Base-by-base conservation (phyloP, 2,888 invertebrate species). In the Lapara coniferarum region DNA sequence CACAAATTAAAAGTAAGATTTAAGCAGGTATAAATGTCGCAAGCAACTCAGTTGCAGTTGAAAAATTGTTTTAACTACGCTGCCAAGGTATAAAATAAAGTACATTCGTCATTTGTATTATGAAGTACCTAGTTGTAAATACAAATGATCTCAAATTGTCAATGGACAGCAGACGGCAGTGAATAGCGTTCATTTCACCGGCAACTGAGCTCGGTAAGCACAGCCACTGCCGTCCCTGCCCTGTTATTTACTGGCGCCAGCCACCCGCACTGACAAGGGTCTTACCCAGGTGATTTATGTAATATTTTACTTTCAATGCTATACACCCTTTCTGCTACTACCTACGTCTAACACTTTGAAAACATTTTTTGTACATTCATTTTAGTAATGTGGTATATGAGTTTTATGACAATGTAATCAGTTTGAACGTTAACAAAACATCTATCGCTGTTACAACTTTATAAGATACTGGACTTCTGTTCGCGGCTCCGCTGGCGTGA, bases 231-330 rank as follows among this genome's bases (percentile, higher is more conserved):
- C 80, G 76, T 82, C n/a, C n/a, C 53, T 53, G 52, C 82, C 80
- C 76, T 82, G 85, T 88, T 89, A 90, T 89, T 89, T 89, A 89
- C 85, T 80, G 81, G 82, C 80, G 77, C 71, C 74, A 72, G 75
- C 78, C 75, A 78, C 72, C 74, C 71, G 75, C 74, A 70, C 78
- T 87, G 90, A 92, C 91, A 86, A 85, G 91, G 91, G 91, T 91
- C 81, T 73, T 79, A 77, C 82, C 74, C 81, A 81, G 82, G 86
- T 91, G 91, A 92, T 92, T 92, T 91, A 92, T 92, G 88, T 85
- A 77, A 85, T 85, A 79, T 88, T 89, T 88, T 83, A 90, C 86
- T 91, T 88, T 86, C 84, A 78, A 84, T 84, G 81, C 77, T 81
- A 81, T 87, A 81, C 82, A 81, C 82, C 77, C 76, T 77, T 75